A percentile compares a stretch with the other conserved stretches of the same genome.
Evolutionary conservation across 2,888 invertebrate species (phyloP).

Genomic region (Quadriops clusia): DNA sequence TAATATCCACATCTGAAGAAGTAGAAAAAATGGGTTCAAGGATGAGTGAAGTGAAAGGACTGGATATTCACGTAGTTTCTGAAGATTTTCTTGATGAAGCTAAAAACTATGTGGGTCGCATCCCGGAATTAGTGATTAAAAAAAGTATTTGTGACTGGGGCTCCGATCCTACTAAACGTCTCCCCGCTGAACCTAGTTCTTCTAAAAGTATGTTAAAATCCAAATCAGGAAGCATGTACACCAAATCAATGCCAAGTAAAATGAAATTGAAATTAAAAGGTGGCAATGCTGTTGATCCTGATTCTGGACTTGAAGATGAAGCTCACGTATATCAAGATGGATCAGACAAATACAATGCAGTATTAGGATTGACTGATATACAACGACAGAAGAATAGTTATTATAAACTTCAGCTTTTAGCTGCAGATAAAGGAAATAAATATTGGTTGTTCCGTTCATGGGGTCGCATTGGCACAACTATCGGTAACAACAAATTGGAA

Average conservation of each 20-base stretch:
- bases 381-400: slow-evolving; percentile 81
- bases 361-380: slow-evolving; percentile 77
- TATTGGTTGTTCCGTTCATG: slow-evolving; percentile 52
- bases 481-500: slow-evolving; percentile 64
- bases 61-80: slow-evolving; percentile 71
- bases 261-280: slow-evolving; percentile 60
- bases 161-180: slow-evolving; percentile 35
- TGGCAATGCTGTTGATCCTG: slow-evolving; percentile 88
- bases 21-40: slow-evolving; percentile 53
- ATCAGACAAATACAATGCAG: slow-evolving; percentile 57
- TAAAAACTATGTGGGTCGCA: slow-evolving; percentile 46
- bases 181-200: slow-evolving; percentile 27
- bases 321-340: slow-evolving; percentile 62
- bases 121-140: slow-evolving; percentile 53
- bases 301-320: slow-evolving; percentile 62
- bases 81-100: slow-evolving; percentile 61
- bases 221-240: slow-evolving; percentile 32
- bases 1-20: slow-evolving; percentile 59
- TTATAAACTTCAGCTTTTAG: slow-evolving; percentile 86
- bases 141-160: slow-evolving; percentile 77
- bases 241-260: slow-evolving; percentile 45
- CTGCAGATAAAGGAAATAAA: slow-evolving; percentile 52
- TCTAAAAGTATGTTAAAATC: slow-evolving; percentile 22
- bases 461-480: slow-evolving; percentile 94
- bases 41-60: slow-evolving; percentile 52